Base-by-base conservation (phyloP, 92 coral and sea anemone species). In the Phenganax marumi region DNA sequence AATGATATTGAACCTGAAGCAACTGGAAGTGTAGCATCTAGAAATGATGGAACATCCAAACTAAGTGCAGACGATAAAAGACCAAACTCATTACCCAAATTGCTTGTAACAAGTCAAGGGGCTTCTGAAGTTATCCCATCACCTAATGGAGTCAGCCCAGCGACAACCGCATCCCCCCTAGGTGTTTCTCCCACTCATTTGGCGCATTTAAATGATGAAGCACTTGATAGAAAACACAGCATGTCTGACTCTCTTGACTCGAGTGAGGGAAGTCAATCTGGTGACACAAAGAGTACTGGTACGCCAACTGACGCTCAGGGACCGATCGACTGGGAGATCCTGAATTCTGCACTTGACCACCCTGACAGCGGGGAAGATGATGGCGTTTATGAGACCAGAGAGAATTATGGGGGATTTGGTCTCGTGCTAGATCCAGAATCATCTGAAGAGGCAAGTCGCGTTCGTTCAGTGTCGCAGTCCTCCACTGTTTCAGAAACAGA, bases 401-500 rank as follows among this genome's bases (percentile, higher is more conserved):
- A 54, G 9, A 55, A 47, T 18, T 77, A 19, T 77, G 81, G 81
- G 26, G 81, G 81, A 52, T 77, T 77, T 55, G 81, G 81, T 12
- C 39, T 77, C 21, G 54, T 77, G 19, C 92, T 97, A 13, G 97
- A 93, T 81, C 43, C 5, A 33, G 43, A 33, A 33, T 33, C 43
- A n/a, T n/a, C 89, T 23, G 83, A 60, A 7, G 88, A 84, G 57
- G 69, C 62, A 39, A 52, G 47, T 61, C 84, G 93, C 33, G 82
- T 85, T 39, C 92, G 98, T 47, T 50, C 84, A 70, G 91, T 87
- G 3, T 95, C 98, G 18, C 90, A 95, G 48, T 95, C 98, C 0
- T 92, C 98, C 12, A 90, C 97, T 7, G 21, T 90, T 2, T 93
- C 97, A 18, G 97, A 93, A 75, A 65, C 33, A 19, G 97, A 93